Percentiles rank a stretch among this genome's conserved stretches.
These are phyloP conservation scores for Cephus rjabovi DNA, from an alignment of 2,888 invertebrate genomes.

Conservation along the genomic window DNA sequence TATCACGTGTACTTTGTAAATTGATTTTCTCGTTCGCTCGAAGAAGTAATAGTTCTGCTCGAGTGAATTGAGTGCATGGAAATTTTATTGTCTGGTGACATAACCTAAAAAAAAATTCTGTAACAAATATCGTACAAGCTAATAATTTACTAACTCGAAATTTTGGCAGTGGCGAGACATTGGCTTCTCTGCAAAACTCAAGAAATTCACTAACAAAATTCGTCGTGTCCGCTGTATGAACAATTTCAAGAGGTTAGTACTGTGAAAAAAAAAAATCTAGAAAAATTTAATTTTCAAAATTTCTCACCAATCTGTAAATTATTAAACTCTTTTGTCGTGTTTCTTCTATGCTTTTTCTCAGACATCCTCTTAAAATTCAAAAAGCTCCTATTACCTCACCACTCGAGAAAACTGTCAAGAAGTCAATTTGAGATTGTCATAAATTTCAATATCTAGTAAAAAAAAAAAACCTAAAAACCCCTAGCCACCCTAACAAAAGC, in stretches of 20 bases:
- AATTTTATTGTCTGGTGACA: not conserved
- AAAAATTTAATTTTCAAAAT: not conserved
- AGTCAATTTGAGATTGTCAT: not conserved
- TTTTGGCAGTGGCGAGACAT: slow-evolving; percentile 25
- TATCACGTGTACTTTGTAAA: not conserved
- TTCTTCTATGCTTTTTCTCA: not conserved
- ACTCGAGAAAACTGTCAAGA: not conserved
- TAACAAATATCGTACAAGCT: not conserved
- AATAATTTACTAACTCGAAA: slow-evolving; percentile 10
- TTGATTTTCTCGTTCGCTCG: not conserved
- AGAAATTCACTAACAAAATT: slow-evolving; percentile 26
- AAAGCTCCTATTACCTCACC: not conserved
- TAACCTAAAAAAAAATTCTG: not conserved
- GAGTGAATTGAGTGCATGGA: not conserved
- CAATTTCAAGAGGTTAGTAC: not conserved
- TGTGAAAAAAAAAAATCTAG: too few relatives aligned
- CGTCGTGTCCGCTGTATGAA: slow-evolving; percentile 1
- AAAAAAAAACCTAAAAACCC: too few relatives aligned
- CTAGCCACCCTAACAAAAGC: too few relatives aligned
- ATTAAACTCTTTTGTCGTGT: not conserved
- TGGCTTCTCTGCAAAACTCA: slow-evolving; percentile 22
- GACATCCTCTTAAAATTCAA: not conserved
- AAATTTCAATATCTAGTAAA: not conserved
- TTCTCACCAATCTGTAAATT: not conserved
- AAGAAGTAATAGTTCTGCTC: not conserved